Percentiles rank a stretch among this genome's conserved stretches.
These are phyloP conservation scores for Aythya fuligula DNA, from an alignment of 2,797 vertebrate genomes.

Conservation along the genomic window DNA sequence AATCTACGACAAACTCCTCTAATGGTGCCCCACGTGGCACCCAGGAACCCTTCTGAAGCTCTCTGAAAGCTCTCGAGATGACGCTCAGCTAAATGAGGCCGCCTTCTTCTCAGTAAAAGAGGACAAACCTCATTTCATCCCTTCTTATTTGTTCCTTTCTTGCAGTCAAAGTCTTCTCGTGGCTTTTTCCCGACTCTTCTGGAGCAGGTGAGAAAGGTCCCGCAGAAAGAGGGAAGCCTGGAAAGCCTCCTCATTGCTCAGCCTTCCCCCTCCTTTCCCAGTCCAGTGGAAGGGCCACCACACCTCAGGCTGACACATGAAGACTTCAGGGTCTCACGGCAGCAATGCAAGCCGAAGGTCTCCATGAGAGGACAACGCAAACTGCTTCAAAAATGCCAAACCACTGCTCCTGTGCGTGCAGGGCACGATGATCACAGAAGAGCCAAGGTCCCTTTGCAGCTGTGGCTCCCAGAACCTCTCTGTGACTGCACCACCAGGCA, in stretches of 20 bases:
- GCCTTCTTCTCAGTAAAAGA: not conserved
- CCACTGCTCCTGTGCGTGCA: not conserved
- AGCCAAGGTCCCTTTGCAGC: not conserved
- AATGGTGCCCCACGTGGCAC: accelerated
- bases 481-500: not conserved
- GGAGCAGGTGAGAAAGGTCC: not conserved
- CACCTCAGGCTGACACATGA: accelerated
- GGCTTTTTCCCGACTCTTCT: not conserved
- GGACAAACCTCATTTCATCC: not conserved
- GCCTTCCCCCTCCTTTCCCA: not conserved
- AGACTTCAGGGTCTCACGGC: not conserved
- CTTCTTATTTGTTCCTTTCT: not conserved
- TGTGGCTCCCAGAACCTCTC: not conserved
- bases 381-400: not conserved
- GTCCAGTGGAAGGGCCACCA: not conserved
- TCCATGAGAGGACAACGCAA: accelerated
- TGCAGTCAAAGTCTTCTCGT: accelerated
- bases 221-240: not conserved
- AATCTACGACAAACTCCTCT: not conserved
- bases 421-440: accelerated
- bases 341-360: not conserved
- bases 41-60: not conserved
- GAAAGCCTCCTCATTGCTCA: not conserved
- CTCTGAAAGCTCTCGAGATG: not conserved
- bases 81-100: not conserved